A percentile compares a stretch with the other conserved stretches of the same genome.
Evolutionary conservation across 2,888 invertebrate genomes (phyloP).

Genomic region (Helicoverpa assulta): DNA sequence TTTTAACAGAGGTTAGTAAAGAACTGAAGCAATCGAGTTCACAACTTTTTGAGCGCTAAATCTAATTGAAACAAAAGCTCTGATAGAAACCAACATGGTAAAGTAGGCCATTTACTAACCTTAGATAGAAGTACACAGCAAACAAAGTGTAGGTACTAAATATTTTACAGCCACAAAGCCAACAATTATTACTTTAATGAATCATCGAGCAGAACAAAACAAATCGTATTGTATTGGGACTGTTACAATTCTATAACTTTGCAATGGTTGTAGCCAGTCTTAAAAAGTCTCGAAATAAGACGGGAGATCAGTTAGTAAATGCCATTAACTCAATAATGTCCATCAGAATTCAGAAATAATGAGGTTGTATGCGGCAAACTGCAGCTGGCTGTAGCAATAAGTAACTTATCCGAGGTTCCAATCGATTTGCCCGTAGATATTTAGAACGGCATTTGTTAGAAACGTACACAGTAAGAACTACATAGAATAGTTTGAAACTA

Average conservation of each 20-base stretch:
- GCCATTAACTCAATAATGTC: slow-evolving; percentile 41
- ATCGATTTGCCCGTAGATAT: slow-evolving; percentile 72
- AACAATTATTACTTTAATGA: slow-evolving; percentile 60
- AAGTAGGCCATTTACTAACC: slow-evolving; percentile 70
- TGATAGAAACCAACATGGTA: slow-evolving; percentile 56
- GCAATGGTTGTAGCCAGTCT: slow-evolving; percentile 27
- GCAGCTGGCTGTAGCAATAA: slow-evolving; percentile 73
- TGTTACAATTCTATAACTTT: slow-evolving; percentile 49
- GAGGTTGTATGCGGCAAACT: slow-evolving; percentile 64
- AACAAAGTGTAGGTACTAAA: slow-evolving; percentile 59
- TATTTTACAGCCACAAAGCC: slow-evolving; percentile 55
- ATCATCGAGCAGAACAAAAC: slow-evolving; percentile 60
- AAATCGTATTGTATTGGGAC: slow-evolving; percentile 45
- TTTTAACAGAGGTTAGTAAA: slow-evolving; percentile 39
- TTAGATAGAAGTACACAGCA: slow-evolving; percentile 64
- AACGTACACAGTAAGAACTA: slow-evolving; percentile 37
- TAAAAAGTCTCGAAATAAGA: slow-evolving; percentile 23
- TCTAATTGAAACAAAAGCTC: slow-evolving; percentile 32
- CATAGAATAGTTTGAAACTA: neutral
- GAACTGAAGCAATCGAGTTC: slow-evolving; percentile 31
- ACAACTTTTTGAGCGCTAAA: slow-evolving; percentile 15
- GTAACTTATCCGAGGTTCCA: slow-evolving; percentile 71
- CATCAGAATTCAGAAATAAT: slow-evolving; percentile 63
- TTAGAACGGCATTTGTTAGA: slow-evolving; percentile 62
- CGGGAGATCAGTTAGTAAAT: slow-evolving; percentile 24